Evolutionary conservation across 2,888 invertebrate species (phyloP).

Genomic region (Notocelia uddmanniana): DNA sequence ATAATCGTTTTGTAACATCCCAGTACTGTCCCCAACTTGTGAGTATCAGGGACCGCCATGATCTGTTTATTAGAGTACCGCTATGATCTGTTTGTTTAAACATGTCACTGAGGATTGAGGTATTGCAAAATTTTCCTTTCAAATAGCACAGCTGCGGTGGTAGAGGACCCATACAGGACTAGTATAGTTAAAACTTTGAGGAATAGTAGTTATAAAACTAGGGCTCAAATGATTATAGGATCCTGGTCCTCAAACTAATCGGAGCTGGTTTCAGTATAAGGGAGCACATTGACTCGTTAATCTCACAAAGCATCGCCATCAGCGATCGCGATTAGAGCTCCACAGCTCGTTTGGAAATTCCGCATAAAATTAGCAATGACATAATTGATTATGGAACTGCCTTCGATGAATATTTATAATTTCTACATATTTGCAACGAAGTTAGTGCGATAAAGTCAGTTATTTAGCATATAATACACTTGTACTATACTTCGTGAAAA

Average conservation of each 20-base stretch:
- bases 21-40: no score
- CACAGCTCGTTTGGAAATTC: conserved; percentile 37
- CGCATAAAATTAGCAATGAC: conserved; percentile 40
- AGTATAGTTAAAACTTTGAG: neutral
- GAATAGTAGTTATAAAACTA: neutral
- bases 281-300: conserved; percentile 11
- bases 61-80: no score
- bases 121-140: no score
- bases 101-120: no score
- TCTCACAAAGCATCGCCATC: conserved; percentile 22
- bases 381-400: conserved; percentile 38
- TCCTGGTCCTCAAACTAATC: neutral
- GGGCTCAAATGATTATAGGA: no score
- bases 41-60: no score
- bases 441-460: conserved; percentile 19
- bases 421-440: conserved; percentile 1
- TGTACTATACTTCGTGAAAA: neutral
- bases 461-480: neutral
- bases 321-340: conserved; percentile 17
- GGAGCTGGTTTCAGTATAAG: neutral
- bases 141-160: no score
- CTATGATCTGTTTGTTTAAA: no score
- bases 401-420: conserved; percentile 29
- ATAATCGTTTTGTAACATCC: neutral
- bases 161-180: no score